A percentile compares a stretch with the other conserved stretches of the same genome.
These are phyloP conservation scores for Phalacrocorax brasilianus DNA, from an alignment of 2,113 vertebrate genomes.

Conservation along the genomic window DNA sequence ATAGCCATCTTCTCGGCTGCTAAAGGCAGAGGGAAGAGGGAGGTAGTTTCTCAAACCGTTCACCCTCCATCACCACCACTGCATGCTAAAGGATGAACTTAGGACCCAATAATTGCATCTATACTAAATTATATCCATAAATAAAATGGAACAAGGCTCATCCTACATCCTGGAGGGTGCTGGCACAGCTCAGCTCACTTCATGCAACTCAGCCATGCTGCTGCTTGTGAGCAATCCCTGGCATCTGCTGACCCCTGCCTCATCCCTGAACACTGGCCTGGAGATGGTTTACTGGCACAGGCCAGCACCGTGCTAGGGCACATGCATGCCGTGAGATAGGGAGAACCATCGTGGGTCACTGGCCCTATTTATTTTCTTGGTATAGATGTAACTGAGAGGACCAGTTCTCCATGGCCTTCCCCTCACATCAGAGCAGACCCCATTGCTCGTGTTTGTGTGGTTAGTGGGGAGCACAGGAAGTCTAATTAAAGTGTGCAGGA, in stretches of 20 bases:
- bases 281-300: neutral
- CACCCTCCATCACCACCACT: neutral
- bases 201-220: no score
- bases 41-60: neutral
- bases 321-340: neutral
- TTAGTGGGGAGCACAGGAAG: neutral
- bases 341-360: neutral
- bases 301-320: neutral
- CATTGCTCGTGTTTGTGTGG: neutral
- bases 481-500: neutral
- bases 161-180: no score
- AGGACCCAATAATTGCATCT: neutral
- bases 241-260: neutral
- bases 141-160: neutral
- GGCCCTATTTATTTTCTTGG: neutral
- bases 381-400: neutral
- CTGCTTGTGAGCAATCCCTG: neutral
- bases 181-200: neutral
- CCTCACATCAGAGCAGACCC: neutral
- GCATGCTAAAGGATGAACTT: neutral
- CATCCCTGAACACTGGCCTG: neutral
- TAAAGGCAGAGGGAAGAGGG: neutral
- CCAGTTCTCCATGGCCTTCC: neutral
- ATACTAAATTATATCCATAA: neutral
- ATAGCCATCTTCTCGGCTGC: neutral